Evolutionary conservation across 2,113 vertebrate species (phyloP).

Genomic region (Pomatorhinus ruficollis): DNA sequence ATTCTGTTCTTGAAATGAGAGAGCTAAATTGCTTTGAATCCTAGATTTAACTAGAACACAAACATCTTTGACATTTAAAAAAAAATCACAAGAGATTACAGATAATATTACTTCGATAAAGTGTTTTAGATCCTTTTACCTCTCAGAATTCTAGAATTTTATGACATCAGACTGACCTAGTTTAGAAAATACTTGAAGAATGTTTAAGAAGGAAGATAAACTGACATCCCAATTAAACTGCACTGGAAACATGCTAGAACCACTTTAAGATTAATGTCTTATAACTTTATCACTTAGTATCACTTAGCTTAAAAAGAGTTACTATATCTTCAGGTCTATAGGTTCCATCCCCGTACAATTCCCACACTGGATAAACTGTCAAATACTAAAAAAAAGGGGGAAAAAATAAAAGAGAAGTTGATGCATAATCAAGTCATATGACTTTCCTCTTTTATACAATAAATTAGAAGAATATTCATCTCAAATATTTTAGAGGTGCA

Average conservation of each 20-base stretch:
- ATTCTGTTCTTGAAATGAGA: background rate
- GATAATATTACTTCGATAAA: background rate
- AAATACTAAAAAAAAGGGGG: background rate
- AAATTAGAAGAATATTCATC: background rate
- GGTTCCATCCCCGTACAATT: background rate
- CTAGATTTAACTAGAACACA: background rate
- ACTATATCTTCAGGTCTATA: background rate
- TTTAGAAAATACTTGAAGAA: background rate
- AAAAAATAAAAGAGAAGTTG: background rate
- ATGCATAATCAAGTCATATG: background rate
- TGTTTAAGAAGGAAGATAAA: background rate
- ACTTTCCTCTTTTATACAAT: background rate
- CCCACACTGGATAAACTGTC: background rate
- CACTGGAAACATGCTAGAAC: background rate
- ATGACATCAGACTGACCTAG: background rate
- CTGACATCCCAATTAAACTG: background rate
- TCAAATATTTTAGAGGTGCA: background rate
- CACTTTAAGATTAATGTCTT: background rate
- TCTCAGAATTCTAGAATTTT: slow-evolving; percentile 11
- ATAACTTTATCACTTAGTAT: background rate
- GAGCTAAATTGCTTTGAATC: background rate
- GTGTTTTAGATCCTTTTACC: background rate
- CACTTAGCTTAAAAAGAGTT: background rate
- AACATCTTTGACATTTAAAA: background rate
- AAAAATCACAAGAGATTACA: background rate